Conservation (phyloP, 2,113 vertebrate genomes). For the Cervus canadensis region DNA sequence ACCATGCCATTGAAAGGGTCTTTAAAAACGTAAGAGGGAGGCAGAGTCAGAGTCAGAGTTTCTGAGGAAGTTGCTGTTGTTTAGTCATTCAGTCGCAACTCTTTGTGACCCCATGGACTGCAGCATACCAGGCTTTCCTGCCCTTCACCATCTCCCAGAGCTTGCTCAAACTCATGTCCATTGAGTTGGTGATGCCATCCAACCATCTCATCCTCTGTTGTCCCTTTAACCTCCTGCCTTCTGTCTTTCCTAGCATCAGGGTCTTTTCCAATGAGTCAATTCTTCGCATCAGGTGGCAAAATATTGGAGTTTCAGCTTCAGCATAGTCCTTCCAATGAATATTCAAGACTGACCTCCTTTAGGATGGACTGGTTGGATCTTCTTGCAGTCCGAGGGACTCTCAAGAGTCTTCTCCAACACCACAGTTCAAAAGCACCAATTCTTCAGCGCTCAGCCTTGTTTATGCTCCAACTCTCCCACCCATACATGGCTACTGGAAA, state of each 20-base stretch:
- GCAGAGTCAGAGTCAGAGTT: neutral
- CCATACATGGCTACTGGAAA: neutral
- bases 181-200: neutral
- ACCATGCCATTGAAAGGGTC: rapidly evolving
- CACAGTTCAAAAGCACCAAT: neutral
- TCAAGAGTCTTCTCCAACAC: neutral
- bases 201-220: neutral
- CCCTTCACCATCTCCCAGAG: neutral
- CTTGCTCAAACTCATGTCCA: neutral
- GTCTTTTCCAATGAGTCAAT: neutral
- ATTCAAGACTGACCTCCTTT: neutral
- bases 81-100: rapidly evolving
- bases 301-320: neutral
- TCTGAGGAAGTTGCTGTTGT: neutral
- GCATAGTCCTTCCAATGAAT: neutral
- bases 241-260: neutral
- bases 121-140: neutral
- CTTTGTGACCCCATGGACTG: rapidly evolving
- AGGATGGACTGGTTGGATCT: neutral
- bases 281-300: neutral
- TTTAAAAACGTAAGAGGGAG: neutral
- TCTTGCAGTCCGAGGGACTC: neutral
- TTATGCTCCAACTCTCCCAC: neutral
- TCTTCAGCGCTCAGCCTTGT: neutral
- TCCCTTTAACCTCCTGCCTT: neutral